These are phyloP conservation scores for Rhagium mordax DNA, from an alignment of 2,888 invertebrate genomes.

Conservation along the genomic window DNA sequence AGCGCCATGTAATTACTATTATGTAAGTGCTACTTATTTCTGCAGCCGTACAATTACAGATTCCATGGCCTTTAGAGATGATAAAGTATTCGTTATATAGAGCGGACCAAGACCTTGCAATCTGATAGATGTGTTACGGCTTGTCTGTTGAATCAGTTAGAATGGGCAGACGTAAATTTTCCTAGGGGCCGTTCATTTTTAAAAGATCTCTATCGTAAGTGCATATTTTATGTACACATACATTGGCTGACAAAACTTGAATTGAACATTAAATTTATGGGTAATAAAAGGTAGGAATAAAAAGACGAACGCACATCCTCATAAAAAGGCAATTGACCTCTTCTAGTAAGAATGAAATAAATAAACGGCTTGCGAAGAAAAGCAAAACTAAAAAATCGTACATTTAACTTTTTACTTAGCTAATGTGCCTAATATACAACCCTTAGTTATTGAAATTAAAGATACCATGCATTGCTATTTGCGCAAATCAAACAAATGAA, in stretches of 20 bases:
- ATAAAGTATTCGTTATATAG: slow-evolving; percentile 5
- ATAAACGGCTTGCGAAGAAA: neutral
- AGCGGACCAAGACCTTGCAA: slow-evolving; percentile 5
- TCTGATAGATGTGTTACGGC: neutral
- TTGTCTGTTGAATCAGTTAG: neutral
- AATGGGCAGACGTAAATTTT: neutral
- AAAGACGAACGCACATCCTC: neutral
- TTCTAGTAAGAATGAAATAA: neutral
- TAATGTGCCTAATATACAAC: too few species aligned
- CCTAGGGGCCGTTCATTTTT: neutral
- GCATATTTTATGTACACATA: neutral
- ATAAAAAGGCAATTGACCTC: neutral
- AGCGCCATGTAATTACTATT: slow-evolving; percentile 35
- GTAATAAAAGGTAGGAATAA: slow-evolving; percentile 1
- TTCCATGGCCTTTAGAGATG: slow-evolving; percentile 1
- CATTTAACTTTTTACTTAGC: neutral
- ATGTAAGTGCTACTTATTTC: slow-evolving; percentile 15
- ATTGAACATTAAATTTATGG: slow-evolving; percentile 5
- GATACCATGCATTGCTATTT: too few species aligned
- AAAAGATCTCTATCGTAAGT: neutral
- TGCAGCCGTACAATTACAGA: slow-evolving; percentile 11
- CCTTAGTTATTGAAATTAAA: too few species aligned
- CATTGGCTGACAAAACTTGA: neutral
- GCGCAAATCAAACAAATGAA: too few species aligned
- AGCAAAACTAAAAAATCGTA: neutral